Percentiles rank a stretch among this genome's conserved stretches.
Conservation (phyloP, 2,797 vertebrate species). For the Melanotaenia boesemani region DNA sequence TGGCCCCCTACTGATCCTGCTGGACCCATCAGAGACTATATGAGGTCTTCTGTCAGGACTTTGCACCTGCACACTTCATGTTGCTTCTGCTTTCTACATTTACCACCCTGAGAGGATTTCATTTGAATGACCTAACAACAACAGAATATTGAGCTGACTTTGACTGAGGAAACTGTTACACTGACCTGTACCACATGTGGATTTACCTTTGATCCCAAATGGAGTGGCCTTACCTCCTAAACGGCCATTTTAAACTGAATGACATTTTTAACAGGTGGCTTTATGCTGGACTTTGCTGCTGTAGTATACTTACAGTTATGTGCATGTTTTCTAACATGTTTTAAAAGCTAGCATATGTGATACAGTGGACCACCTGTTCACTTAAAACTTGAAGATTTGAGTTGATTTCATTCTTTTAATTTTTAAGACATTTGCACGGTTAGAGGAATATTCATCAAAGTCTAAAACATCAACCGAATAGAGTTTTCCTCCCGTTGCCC, state of each 20-base stretch:
- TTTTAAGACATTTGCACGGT: conserved; percentile 63
- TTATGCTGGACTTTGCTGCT: conserved; percentile 41
- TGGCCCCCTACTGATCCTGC: conserved; percentile 71
- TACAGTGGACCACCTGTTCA: conserved; percentile 66
- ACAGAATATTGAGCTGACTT: conserved; percentile 26
- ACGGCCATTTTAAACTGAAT: conserved; percentile 60
- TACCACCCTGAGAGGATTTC: conserved; percentile 30
- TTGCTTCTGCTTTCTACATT: conserved; percentile 32
- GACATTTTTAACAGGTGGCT: conserved; percentile 44
- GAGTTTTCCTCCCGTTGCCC: conserved; percentile 48
- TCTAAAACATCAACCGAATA: conserved; percentile 62
- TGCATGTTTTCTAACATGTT: conserved; percentile 53
- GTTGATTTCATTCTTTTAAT: conserved; percentile 38
- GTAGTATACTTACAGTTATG: conserved; percentile 31
- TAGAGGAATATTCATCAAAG: conserved; percentile 42
- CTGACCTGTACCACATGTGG: conserved; percentile 50
- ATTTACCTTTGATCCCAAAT: conserved; percentile 38
- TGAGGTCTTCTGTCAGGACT: conserved; percentile 11
- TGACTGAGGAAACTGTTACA: conserved; percentile 35
- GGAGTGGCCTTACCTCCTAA: conserved; percentile 65
- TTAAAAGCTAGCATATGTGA: conserved; percentile 28
- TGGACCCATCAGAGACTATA: conserved; percentile 31
- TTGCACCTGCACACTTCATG: conserved; percentile 25
- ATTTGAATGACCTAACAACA: conserved; percentile 12
- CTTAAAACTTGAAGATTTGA: conserved; percentile 72